Conservation (phyloP, 2,797 vertebrate genomes). For the Leuciscus waleckii region DNA sequence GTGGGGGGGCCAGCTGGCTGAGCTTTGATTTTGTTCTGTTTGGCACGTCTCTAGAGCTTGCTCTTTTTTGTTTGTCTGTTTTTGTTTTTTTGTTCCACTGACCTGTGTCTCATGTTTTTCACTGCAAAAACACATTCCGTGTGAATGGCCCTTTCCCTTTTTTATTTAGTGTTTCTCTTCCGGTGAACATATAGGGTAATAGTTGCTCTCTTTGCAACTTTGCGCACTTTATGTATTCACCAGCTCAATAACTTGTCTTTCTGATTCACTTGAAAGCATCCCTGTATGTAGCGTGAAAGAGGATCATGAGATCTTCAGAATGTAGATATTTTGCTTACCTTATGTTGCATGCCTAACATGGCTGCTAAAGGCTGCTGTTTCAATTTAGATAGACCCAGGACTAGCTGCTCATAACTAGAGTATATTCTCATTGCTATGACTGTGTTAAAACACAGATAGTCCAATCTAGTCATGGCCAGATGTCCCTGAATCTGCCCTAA, state of each 20-base stretch:
- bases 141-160: no score
- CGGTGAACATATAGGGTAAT: not conserved
- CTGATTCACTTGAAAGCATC: not conserved
- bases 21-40: no score
- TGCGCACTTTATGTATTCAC: not conserved
- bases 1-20: no score
- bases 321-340: not conserved
- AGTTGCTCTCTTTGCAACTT: not conserved
- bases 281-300: not conserved
- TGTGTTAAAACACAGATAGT: conserved; percentile 2
- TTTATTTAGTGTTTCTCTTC: no score
- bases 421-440: not conserved
- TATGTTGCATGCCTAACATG: not conserved
- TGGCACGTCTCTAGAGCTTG: no score
- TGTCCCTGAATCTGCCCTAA: conserved; percentile 15
- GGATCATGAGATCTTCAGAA: not conserved
- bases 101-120: no score
- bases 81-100: no score
- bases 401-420: not conserved
- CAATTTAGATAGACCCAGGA: not conserved
- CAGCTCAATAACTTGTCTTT: not conserved
- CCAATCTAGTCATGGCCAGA: conserved; percentile 4
- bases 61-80: no score
- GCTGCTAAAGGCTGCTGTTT: not conserved
- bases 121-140: no score